A percentile compares a stretch with the other conserved stretches of the same genome.
Conservation (phyloP, 2,113 vertebrate genomes). For the Pelecanoides urinatrix region DNA sequence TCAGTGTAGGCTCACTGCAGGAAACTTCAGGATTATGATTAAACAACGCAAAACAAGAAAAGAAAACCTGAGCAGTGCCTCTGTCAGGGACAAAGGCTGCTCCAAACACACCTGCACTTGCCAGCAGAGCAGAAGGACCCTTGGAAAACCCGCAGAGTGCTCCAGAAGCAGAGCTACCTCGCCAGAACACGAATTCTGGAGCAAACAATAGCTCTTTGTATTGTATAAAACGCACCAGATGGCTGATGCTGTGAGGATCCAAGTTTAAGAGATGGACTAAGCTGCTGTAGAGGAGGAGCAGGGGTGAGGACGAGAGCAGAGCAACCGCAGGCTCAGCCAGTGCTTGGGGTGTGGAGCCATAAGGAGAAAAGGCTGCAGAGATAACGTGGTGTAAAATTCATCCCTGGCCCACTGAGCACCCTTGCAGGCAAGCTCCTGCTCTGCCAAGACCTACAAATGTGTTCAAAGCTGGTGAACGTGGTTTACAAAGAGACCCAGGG, state of each 20-base stretch:
- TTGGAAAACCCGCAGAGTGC: neutral
- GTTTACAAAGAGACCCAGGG: neutral
- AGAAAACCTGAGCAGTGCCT: accelerated
- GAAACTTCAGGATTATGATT: neutral
- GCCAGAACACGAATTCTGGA: neutral
- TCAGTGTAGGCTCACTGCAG: neutral
- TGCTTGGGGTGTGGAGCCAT: accelerated
- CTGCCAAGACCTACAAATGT: neutral
- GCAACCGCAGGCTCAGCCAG: neutral
- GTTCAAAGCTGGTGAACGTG: accelerated
- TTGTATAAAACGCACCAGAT: neutral
- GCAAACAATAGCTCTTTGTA: conserved; percentile 48
- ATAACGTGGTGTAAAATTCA: accelerated
- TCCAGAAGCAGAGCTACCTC: neutral
- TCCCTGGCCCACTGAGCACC: neutral
- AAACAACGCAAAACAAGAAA: neutral
- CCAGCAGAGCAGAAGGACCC: conserved; percentile 41
- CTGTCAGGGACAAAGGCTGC: neutral
- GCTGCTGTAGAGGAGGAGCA: neutral
- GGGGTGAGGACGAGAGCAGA: neutral
- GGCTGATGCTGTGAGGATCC: neutral
- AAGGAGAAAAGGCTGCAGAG: neutral
- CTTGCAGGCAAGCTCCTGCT: neutral
- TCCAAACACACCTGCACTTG: neutral
- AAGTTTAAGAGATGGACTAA: neutral